Percentiles rank a stretch among this genome's conserved stretches.
Conservation (phyloP, 2,888 invertebrate species). For the Ferrisia virgata region DNA sequence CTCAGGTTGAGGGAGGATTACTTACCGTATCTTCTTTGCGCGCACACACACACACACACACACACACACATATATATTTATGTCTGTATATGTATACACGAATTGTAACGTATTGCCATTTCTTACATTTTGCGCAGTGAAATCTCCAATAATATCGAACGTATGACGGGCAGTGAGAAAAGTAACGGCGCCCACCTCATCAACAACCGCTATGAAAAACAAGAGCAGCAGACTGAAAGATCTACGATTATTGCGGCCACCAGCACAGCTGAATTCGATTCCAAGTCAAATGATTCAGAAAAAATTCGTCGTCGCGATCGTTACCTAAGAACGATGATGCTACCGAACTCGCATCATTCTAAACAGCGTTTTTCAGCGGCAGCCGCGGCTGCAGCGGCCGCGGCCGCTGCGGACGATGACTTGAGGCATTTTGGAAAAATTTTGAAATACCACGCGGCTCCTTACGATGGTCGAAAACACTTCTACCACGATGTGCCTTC, state of each 20-base stretch:
- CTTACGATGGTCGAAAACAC: not conserved
- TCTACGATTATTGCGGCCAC: too few species aligned
- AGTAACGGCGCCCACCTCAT: not conserved
- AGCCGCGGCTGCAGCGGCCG: conserved; percentile 32
- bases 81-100: too few species aligned
- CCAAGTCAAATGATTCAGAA: not conserved
- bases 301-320: not conserved
- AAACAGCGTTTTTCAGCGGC: not conserved
- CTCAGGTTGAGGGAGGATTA: too few species aligned
- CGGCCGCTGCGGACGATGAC: conserved; percentile 22
- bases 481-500: not conserved
- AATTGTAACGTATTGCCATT: too few species aligned
- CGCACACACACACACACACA: too few species aligned
- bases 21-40: too few species aligned
- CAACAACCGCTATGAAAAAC: not conserved
- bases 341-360: not conserved
- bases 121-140: too few species aligned
- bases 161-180: not conserved
- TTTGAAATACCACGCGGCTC: not conserved
- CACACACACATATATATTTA: too few species aligned
- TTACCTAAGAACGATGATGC: not conserved
- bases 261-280: not conserved
- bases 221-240: not conserved
- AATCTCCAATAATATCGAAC: not conserved
- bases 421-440: not conserved